Base-by-base conservation (phyloP, 1,140 invertebrate genomes). In the Zaprionus tsacasi region DNA sequence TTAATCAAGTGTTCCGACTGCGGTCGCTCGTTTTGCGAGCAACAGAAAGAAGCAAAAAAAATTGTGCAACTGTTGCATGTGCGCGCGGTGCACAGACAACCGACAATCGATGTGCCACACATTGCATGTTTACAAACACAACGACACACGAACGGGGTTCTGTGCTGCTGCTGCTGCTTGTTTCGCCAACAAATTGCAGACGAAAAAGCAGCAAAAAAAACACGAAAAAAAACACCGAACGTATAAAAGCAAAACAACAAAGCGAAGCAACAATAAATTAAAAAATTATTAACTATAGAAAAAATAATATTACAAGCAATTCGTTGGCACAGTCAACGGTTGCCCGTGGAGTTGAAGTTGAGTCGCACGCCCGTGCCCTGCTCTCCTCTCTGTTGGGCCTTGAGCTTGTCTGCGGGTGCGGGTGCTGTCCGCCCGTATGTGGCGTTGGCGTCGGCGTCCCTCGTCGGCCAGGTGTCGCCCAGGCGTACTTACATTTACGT, bases 381-480 rank as follows among this genome's bases (percentile, higher is more conserved):
- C 45, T 52, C 12, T 21, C 21, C 45, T 27, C 40, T 35, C 30
- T 17, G 21, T 21, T 21, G 15, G 57, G 64, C 56, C 70, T 61
- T 55, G 38, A 60, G 71, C 56, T 59, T 68, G 66, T 45, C 50
- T 68, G 75, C 56, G 48, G 48, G 55, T 50, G 40, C 56, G 38
- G 50, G 30, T 68, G 58, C 57, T 67, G 76, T 76, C 60, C 36
- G 64, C 66, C 72, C 83, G 82, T 50, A 86, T 86, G 82, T 82
- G 82, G 82, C 83, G 83, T 88, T 88, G 82, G 82, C 83, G 79
- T 73, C 61, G 83, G 79, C 83, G 79, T 73, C 61, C 61, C 65
- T 66, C 52, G 40, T 59, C 43, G 66, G 73, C 70, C 67, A 64
- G 59, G 67, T 75, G 67, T 75, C 72, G 72, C 67, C 36, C 45